Conservation (phyloP, 2,113 vertebrate genomes). For the Equus przewalskii region DNA sequence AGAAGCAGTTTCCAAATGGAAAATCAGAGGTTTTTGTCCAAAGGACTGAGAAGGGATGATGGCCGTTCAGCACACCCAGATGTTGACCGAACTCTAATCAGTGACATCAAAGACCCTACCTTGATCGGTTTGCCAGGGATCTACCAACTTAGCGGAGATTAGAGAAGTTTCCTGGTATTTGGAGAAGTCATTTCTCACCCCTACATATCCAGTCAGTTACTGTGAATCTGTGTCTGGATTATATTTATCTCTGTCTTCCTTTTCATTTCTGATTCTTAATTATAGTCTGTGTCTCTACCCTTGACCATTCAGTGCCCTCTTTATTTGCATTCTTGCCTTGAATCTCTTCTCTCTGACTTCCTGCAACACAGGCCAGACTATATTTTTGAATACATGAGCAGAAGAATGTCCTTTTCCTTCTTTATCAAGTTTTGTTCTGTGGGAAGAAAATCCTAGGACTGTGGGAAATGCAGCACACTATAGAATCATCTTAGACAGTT, state of each 20-base stretch:
- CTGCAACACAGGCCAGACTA: neutral
- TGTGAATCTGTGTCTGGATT: neutral
- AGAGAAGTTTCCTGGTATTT: neutral
- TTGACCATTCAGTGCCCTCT: neutral
- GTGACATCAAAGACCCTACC: neutral
- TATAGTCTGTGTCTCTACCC: neutral
- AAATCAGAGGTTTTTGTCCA: neutral
- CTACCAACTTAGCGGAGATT: neutral
- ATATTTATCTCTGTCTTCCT: neutral
- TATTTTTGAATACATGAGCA: neutral
- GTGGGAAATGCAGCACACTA: neutral
- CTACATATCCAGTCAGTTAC: neutral
- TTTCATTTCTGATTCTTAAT: neutral
- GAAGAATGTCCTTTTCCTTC: constrained; percentile 41
- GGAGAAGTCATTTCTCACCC: neutral
- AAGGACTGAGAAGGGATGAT: neutral
- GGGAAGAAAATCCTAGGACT: neutral
- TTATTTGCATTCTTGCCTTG: neutral
- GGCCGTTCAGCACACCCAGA: rapidly evolving
- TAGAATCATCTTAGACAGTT: neutral
- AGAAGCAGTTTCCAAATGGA: neutral
- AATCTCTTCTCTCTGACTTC: neutral
- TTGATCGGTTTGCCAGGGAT: neutral
- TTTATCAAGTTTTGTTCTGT: constrained; percentile 31
- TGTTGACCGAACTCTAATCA: neutral